Conservation (phyloP, 1,140 invertebrate species). For the Helicoverpa zea region DNA sequence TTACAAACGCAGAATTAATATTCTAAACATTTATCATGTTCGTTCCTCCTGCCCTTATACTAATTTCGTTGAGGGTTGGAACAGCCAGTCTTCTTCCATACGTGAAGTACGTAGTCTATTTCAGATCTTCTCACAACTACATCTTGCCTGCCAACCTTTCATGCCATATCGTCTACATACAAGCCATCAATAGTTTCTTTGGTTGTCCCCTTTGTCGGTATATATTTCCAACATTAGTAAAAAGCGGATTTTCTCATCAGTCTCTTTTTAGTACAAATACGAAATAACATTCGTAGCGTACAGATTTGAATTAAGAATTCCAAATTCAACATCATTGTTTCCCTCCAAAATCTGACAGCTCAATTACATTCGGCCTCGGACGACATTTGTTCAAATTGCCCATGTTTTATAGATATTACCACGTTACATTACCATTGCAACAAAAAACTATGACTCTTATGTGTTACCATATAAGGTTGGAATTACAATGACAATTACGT, state of each 20-base stretch:
- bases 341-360: constrained; percentile 82
- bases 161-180: too few species aligned
- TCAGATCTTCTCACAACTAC: too few species aligned
- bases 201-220: too few species aligned
- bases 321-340: constrained; percentile 59
- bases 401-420: constrained; percentile 58
- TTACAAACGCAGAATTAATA: constrained; percentile 58
- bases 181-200: too few species aligned
- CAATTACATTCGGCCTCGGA: constrained; percentile 74
- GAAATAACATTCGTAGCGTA: background rate
- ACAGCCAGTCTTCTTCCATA: too few species aligned
- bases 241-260: too few species aligned
- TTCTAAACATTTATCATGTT: constrained; percentile 47
- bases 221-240: too few species aligned
- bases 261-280: background rate
- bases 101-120: too few species aligned
- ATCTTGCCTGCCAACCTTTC: too few species aligned
- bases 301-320: constrained; percentile 36
- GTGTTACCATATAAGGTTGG: constrained; percentile 45
- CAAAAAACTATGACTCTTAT: constrained; percentile 31
- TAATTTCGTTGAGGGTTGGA: too few species aligned
- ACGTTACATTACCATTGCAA: constrained; percentile 8
- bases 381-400: constrained; percentile 84
- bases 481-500: constrained; percentile 37
- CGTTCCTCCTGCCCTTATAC: too few species aligned